Percentiles rank a stretch among this genome's conserved stretches.
These are phyloP conservation scores for Peromyscus maniculatus DNA, from an alignment of 2,113 vertebrate genomes.

Conservation along the genomic window DNA sequence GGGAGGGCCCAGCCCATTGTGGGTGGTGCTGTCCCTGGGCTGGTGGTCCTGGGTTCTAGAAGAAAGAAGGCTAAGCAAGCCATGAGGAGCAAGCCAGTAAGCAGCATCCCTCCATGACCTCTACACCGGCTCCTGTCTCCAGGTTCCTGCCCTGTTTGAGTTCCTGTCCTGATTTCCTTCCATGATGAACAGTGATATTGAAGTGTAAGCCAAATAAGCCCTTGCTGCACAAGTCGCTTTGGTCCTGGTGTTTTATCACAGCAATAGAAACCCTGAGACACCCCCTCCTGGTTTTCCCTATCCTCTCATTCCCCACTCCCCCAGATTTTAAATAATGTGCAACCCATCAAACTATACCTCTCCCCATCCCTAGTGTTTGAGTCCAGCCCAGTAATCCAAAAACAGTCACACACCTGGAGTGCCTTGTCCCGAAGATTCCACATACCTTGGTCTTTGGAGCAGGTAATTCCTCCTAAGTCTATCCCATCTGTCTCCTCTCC, in stretches of 20 bases:
- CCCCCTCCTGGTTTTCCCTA: background rate
- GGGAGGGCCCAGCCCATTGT: background rate
- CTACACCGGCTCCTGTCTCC: background rate
- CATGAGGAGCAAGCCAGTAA: background rate
- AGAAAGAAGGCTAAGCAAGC: background rate
- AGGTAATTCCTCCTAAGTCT: background rate
- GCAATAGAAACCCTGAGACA: background rate
- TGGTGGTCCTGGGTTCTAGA: background rate
- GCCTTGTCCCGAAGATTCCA: background rate
- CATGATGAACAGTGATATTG: background rate
- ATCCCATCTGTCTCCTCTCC: background rate
- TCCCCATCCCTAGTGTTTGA: background rate
- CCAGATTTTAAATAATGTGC: background rate
- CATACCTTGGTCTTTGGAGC: background rate
- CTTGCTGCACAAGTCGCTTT: background rate
- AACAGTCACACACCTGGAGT: background rate
- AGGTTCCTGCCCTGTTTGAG: background rate
- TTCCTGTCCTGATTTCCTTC: background rate
- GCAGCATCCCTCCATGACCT: background rate
- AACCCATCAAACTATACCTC: background rate
- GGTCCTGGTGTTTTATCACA: background rate
- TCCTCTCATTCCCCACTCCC: background rate
- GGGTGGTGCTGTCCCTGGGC: background rate
- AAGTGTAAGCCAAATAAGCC: background rate
- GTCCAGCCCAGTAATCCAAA: background rate